A percentile compares a stretch with the other conserved stretches of the same genome.
Evolutionary conservation across 2,797 vertebrate genomes (phyloP).

Genomic region (Megalops cyprinoides): DNA sequence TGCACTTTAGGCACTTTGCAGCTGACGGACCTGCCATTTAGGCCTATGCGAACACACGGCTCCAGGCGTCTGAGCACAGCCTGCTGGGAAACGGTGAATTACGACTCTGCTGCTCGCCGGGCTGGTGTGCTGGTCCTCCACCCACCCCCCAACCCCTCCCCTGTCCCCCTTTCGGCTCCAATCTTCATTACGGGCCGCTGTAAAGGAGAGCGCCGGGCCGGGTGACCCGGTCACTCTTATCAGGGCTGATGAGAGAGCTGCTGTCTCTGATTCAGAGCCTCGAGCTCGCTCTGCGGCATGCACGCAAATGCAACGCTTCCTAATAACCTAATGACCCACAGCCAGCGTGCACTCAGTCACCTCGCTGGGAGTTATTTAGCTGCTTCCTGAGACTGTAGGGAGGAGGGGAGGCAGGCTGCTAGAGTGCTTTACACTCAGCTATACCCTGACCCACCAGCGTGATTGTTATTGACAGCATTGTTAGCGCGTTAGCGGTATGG

Average conservation of each 20-base stretch:
- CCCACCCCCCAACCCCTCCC: background rate
- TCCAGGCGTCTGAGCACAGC: no score
- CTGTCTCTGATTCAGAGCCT: background rate
- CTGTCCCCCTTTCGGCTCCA: background rate
- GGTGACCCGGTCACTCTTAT: background rate
- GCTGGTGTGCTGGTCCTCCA: background rate
- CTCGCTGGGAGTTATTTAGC: background rate
- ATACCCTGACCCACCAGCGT: no score
- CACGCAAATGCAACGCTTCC: background rate
- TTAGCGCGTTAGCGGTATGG: no score
- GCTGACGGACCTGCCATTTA: background rate
- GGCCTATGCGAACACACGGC: background rate
- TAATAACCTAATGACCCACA: background rate
- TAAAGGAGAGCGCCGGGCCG: background rate
- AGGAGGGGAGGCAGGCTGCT: background rate
- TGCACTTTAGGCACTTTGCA: background rate
- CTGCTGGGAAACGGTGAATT: background rate
- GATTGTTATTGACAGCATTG: no score
- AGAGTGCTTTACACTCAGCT: no score
- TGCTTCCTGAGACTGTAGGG: background rate
- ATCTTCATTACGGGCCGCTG: background rate
- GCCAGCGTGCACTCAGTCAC: background rate
- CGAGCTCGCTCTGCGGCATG: background rate
- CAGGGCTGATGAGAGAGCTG: constrained; percentile 1
- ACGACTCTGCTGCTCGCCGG: background rate